These are phyloP conservation scores for Empis stercorea DNA, from an alignment of 2,888 invertebrate species.

Conservation along the genomic window DNA sequence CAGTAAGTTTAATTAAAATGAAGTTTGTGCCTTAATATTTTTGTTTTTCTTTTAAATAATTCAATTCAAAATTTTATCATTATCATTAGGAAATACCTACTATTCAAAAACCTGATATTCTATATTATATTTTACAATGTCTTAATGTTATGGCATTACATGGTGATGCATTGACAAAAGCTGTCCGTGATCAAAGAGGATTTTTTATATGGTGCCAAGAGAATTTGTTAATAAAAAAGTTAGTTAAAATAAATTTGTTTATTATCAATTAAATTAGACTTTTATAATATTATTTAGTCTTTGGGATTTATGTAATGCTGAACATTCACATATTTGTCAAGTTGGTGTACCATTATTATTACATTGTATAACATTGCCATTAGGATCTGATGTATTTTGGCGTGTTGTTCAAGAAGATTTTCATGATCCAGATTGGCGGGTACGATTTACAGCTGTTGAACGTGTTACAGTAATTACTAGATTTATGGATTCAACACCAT, in stretches of 20 bases:
- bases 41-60: not conserved
- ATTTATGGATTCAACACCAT: slow-evolving; percentile 83
- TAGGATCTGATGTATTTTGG: slow-evolving; percentile 94
- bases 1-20: slow-evolving; percentile 28
- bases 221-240: slow-evolving; percentile 87
- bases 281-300: slow-evolving; percentile 44
- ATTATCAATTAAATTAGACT: too few relatives aligned
- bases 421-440: slow-evolving; percentile 76
- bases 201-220: slow-evolving; percentile 95
- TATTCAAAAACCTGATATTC: slow-evolving; percentile 78
- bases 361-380: slow-evolving; percentile 87
- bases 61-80: not conserved
- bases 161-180: slow-evolving; percentile 80
- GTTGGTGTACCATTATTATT: slow-evolving; percentile 83
- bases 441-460: slow-evolving; percentile 90
- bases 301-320: slow-evolving; percentile 85
- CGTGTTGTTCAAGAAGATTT: slow-evolving; percentile 90
- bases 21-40: not conserved
- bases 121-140: slow-evolving; percentile 85
- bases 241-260: too few relatives aligned
- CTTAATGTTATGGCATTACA: slow-evolving; percentile 83
- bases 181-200: slow-evolving; percentile 77
- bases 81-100: slow-evolving; percentile 59
- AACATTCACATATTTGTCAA: slow-evolving; percentile 88
- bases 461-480: slow-evolving; percentile 83